These are phyloP conservation scores for Brachionus calyciflorus DNA, from an alignment of 1,140 invertebrate species.

Conservation along the genomic window DNA sequence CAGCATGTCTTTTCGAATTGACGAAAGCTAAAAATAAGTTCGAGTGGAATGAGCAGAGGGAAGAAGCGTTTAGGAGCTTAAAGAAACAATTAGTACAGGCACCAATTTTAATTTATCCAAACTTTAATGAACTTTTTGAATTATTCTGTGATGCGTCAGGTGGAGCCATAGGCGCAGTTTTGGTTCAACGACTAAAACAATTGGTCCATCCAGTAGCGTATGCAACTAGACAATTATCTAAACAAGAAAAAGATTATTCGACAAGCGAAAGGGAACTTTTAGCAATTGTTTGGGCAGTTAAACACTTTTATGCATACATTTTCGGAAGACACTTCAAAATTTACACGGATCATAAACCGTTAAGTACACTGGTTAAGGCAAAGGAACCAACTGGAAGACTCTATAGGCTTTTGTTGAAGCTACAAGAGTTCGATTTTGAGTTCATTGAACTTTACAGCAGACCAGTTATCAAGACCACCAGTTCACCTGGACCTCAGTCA, in stretches of 20 bases:
- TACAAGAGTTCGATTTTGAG: constrained; percentile 18
- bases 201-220: constrained; percentile 49
- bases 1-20: too few species aligned
- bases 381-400: background rate
- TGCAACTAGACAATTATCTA: constrained; percentile 47
- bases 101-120: constrained; percentile 7
- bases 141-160: constrained; percentile 49
- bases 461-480: too few species aligned
- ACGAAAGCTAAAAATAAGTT: too few species aligned
- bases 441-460: constrained; percentile 2
- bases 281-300: too few species aligned
- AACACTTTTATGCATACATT: too few species aligned
- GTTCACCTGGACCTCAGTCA: background rate
- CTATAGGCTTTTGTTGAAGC: background rate
- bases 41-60: too few species aligned
- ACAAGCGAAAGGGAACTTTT: constrained; percentile 60
- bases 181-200: constrained; percentile 49
- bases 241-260: constrained; percentile 53
- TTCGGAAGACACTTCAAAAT: too few species aligned
- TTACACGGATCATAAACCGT: too few species aligned
- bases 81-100: too few species aligned
- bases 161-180: constrained; percentile 49
- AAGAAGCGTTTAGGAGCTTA: too few species aligned
- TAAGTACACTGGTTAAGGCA: too few species aligned
- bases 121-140: constrained; percentile 4